These are phyloP conservation scores for Onthophagus sagittarius DNA, from an alignment of 2,888 invertebrate species.

Conservation along the genomic window DNA sequence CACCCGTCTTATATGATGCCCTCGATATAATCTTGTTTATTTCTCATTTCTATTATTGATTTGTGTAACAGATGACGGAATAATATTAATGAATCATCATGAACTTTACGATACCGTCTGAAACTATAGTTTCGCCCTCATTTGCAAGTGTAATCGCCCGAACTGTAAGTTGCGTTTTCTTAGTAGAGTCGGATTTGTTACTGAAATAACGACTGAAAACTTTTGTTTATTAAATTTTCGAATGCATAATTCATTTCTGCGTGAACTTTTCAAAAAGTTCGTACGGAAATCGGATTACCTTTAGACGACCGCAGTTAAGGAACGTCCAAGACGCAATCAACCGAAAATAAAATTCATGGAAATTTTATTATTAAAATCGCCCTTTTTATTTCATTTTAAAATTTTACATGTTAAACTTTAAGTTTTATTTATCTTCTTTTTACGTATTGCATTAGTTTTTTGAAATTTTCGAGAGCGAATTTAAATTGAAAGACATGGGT, in stretches of 20 bases:
- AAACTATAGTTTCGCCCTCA: constrained; percentile 13
- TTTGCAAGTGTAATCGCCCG: constrained; percentile 29
- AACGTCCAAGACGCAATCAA: background rate
- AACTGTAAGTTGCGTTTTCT: constrained; percentile 26
- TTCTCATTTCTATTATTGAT: background rate
- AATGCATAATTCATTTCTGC: constrained; percentile 18
- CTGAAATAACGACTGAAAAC: constrained; percentile 23
- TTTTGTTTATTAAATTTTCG: constrained; percentile 26
- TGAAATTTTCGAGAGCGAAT: no score
- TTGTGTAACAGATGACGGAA: background rate
- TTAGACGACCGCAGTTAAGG: background rate
- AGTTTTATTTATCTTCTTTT: no score
- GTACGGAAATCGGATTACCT: background rate
- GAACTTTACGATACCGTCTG: background rate
- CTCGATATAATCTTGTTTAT: no score
- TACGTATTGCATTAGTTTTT: no score
- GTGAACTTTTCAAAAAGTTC: background rate
- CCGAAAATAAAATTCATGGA: background rate
- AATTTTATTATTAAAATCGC: background rate
- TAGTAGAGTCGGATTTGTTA: constrained; percentile 24
- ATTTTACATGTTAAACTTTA: background rate
- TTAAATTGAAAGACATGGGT: background rate
- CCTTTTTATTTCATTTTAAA: background rate
- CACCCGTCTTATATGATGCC: no score
- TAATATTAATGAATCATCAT: background rate